Evolutionary conservation across 2,113 vertebrate genomes (phyloP).

Genomic region (Hyperopisus bebe): DNA sequence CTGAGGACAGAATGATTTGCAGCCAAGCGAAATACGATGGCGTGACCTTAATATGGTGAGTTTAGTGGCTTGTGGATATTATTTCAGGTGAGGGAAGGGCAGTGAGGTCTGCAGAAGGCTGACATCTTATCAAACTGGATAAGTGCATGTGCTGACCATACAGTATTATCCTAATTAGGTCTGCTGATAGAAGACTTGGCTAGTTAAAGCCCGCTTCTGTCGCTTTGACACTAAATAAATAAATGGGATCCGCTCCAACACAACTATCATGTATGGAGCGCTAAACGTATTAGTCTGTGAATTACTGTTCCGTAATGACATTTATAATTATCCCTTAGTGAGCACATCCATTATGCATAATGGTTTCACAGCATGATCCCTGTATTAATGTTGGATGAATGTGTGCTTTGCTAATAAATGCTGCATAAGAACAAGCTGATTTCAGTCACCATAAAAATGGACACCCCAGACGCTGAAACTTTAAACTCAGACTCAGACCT

Average conservation of each 20-base stretch:
- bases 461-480: not conserved
- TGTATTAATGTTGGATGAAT: conserved; percentile 12
- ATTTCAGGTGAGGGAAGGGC: conserved; percentile 21
- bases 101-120: conserved; percentile 14
- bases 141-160: conserved; percentile 31
- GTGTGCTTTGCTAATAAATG: conserved; percentile 20
- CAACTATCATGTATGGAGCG: not conserved
- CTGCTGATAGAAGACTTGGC: conserved; percentile 19
- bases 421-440: not conserved
- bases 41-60: not conserved
- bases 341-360: conserved; percentile 24
- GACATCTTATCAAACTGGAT: conserved; percentile 33
- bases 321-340: conserved; percentile 30
- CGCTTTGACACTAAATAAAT: conserved; percentile 15
- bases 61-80: conserved; percentile 23
- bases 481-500: not conserved
- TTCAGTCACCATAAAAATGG: not conserved
- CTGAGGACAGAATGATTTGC: not conserved
- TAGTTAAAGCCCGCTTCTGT: conserved; percentile 14
- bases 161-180: conserved; percentile 24
- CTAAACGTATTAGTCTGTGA: conserved; percentile 13
- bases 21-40: not conserved
- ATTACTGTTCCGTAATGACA: conserved; percentile 28
- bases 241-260: not conserved
- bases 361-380: conserved; percentile 18